Percentiles rank a stretch among this genome's conserved stretches.
phyloP scores from a whole-genome alignment of 2,797 vertebrate species.

The Bradypus variegatus region DNA sequence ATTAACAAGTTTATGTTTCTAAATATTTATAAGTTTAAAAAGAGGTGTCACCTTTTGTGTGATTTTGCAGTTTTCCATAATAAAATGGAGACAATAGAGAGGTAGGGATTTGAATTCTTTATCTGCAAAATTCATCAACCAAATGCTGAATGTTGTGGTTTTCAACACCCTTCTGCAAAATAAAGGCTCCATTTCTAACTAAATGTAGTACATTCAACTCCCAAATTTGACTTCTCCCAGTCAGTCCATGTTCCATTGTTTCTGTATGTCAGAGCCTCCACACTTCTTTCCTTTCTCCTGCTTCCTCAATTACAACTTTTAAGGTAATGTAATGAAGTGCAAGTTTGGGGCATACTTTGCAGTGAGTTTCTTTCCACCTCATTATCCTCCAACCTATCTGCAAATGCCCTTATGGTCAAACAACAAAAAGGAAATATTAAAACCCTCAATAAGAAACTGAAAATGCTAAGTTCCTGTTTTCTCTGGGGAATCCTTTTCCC shows the following conservation, averaged over 20 bases:
- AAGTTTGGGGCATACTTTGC: not conserved
- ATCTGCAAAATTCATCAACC: constrained; percentile 2
- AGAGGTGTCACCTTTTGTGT: not conserved
- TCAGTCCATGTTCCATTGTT: not conserved
- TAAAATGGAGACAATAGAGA: not conserved
- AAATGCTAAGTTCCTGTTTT: not conserved
- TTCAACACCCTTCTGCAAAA: constrained; percentile 9
- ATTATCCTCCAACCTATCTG: not conserved
- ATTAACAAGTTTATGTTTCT: constrained; percentile 12
- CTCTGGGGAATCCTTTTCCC: not conserved
- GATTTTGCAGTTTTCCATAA: constrained; percentile 3
- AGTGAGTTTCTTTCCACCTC: not conserved
- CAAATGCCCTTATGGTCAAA: not conserved
- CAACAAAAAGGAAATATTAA: not conserved
- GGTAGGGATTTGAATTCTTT: not conserved
- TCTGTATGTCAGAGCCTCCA: not conserved
- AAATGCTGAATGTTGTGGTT: not conserved
- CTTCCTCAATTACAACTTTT: not conserved
- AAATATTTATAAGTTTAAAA: not conserved
- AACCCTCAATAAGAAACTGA: not conserved
- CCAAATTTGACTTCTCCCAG: not conserved
- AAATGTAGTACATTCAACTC: not conserved
- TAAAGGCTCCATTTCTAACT: not conserved
- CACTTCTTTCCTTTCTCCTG: not conserved
- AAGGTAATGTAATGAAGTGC: not conserved